Conservation (phyloP, 2,113 vertebrate genomes). For the Vireo altiloquus region DNA sequence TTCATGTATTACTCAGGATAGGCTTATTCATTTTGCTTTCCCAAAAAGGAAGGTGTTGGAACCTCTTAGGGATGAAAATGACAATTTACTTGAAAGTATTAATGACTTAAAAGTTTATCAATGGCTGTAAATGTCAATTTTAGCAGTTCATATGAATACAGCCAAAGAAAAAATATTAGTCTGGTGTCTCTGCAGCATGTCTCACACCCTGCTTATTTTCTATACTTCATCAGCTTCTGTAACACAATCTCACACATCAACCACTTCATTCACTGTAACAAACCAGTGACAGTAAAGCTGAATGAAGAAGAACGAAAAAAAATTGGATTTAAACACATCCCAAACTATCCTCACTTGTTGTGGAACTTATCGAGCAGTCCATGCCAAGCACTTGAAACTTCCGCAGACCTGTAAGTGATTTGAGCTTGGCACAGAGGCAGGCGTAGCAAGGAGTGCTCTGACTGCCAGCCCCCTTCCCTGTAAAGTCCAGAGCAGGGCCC, state of each 20-base stretch:
- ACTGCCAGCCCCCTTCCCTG: not conserved
- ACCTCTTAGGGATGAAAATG: not conserved
- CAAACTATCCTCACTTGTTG: not conserved
- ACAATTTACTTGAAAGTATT: not conserved
- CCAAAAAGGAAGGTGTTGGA: not conserved
- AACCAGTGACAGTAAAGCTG: not conserved
- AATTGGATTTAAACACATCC: not conserved
- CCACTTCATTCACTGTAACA: not conserved
- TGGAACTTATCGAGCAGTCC: not conserved
- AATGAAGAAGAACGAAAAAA: not conserved
- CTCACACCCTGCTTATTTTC: not conserved
- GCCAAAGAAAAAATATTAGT: not conserved
- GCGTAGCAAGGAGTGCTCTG: rapidly evolving
- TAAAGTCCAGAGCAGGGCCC: not conserved
- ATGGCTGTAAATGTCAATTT: not conserved
- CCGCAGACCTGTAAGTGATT: not conserved
- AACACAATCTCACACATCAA: not conserved
- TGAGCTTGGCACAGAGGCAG: not conserved
- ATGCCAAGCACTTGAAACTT: not conserved
- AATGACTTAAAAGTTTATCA: not conserved
- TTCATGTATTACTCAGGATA: conserved; percentile 39
- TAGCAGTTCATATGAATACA: not conserved
- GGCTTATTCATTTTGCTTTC: conserved; percentile 11
- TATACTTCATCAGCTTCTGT: not conserved
- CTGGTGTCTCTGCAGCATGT: not conserved